phyloP scores from a whole-genome alignment of 2,113 vertebrate genomes.

The Triplophysa tibetana region DNA sequence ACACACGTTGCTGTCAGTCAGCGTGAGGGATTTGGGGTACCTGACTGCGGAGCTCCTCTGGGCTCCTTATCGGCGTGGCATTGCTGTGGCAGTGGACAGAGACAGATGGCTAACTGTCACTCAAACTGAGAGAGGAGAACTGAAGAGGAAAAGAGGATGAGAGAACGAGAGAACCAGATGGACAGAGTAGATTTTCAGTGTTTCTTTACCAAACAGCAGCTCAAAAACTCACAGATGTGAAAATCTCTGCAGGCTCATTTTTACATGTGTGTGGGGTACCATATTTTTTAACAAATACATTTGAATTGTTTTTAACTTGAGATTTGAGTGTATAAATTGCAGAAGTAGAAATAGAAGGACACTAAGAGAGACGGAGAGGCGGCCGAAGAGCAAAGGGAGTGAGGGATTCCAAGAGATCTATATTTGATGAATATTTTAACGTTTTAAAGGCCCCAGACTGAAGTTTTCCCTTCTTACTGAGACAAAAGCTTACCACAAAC shows the following conservation, averaged over 20 bases:
- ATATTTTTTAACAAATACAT: constrained; percentile 9
- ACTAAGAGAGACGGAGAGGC: constrained; percentile 29
- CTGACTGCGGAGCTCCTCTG: constrained; percentile 50
- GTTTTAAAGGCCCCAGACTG: constrained; percentile 67
- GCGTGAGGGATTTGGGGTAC: constrained; percentile 37
- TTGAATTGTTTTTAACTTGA: constrained; percentile 36
- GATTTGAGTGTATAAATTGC: not conserved
- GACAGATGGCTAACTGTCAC: constrained; percentile 66
- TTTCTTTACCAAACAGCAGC: constrained; percentile 28
- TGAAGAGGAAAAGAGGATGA: constrained; percentile 35
- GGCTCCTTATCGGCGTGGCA: constrained; percentile 57
- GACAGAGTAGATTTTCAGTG: constrained; percentile 31
- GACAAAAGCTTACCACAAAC: constrained; percentile 43
- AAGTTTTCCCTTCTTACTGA: constrained; percentile 60
- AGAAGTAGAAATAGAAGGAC: constrained; percentile 19
- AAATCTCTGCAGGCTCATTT: not conserved
- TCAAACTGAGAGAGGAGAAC: constrained; percentile 48
- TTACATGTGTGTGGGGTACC: not conserved
- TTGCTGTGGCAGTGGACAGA: constrained; percentile 58
- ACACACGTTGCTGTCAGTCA: constrained; percentile 57
- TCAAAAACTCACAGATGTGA: constrained; percentile 19
- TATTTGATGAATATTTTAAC: constrained; percentile 75
- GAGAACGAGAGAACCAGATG: constrained; percentile 47
- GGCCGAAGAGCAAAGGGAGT: constrained; percentile 54
- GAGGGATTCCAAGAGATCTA: constrained; percentile 67